These are phyloP conservation scores for Pterocles gutturalis DNA, from an alignment of 2,113 vertebrate genomes.

Conservation along the genomic window DNA sequence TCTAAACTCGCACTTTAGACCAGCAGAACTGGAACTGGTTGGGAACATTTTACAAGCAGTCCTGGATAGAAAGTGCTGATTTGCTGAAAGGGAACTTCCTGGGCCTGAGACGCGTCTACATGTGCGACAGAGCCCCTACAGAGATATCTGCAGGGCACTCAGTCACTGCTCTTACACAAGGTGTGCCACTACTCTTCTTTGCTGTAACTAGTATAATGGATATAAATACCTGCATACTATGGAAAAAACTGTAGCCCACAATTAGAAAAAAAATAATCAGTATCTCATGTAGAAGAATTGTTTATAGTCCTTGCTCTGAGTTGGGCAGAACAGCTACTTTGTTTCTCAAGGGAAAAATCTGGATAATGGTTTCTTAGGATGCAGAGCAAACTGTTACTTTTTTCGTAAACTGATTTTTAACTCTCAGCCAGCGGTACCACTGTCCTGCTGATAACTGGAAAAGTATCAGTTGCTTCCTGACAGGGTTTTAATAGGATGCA, in stretches of 20 bases:
- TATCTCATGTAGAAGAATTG: neutral
- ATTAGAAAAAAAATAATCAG: neutral
- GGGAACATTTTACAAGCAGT: neutral
- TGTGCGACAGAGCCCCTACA: neutral
- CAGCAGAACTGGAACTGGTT: neutral
- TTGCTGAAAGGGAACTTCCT: neutral
- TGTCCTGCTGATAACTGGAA: neutral
- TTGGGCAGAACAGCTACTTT: neutral
- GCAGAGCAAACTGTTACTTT: neutral
- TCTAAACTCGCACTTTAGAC: neutral
- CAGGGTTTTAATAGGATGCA: neutral
- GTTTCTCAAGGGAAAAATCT: neutral
- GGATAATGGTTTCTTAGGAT: neutral
- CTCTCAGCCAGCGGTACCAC: neutral
- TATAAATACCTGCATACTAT: neutral
- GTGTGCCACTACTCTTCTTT: neutral
- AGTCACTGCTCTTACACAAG: neutral
- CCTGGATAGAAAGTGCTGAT: neutral
- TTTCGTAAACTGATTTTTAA: neutral
- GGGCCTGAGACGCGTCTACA: no score
- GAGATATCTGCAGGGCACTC: neutral
- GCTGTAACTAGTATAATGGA: neutral
- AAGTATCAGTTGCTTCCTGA: neutral
- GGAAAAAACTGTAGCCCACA: neutral
- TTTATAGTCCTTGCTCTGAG: neutral